phyloP scores from a whole-genome alignment of 1,140 invertebrate species.

The Probaryconus sp. region DNA sequence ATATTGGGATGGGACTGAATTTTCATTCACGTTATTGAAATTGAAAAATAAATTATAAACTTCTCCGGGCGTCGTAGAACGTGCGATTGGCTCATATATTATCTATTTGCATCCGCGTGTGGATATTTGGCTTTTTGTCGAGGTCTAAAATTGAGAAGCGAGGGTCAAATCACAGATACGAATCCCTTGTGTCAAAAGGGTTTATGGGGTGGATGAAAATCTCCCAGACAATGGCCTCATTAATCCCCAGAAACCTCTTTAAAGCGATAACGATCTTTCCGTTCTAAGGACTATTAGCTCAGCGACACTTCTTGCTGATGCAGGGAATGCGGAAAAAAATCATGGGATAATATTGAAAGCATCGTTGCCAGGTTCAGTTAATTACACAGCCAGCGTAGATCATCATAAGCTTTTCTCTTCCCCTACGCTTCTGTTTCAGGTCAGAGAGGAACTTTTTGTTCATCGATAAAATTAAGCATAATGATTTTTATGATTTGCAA shows the following conservation, averaged over 20 bases:
- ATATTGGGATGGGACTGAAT: constrained; percentile 30
- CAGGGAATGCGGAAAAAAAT: constrained; percentile 46
- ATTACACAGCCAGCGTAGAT: too few relatives aligned
- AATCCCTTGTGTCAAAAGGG: constrained; percentile 69
- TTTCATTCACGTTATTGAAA: constrained; percentile 50
- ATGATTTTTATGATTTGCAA: too few relatives aligned
- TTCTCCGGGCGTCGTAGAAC: constrained; percentile 40
- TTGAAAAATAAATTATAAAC: constrained; percentile 62
- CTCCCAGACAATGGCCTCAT: constrained; percentile 71
- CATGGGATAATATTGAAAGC: constrained; percentile 10
- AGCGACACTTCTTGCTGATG: constrained; percentile 50
- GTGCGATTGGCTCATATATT: constrained; percentile 62
- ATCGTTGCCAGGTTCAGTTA: too few relatives aligned
- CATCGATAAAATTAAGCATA: too few relatives aligned
- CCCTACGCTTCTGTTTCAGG: too few relatives aligned
- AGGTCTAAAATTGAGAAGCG: constrained; percentile 52
- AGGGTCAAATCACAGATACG: constrained; percentile 60
- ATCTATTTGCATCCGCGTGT: constrained; percentile 57
- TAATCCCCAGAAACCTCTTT: constrained; percentile 72
- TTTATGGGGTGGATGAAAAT: constrained; percentile 73
- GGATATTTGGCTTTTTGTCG: constrained; percentile 62
- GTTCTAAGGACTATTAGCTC: constrained; percentile 55
- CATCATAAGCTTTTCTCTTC: too few relatives aligned
- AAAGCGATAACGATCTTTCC: constrained; percentile 68
- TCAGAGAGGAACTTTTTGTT: too few relatives aligned